Base-by-base conservation (phyloP, 1,140 invertebrate species). In the Zaprionus ornatus region DNA sequence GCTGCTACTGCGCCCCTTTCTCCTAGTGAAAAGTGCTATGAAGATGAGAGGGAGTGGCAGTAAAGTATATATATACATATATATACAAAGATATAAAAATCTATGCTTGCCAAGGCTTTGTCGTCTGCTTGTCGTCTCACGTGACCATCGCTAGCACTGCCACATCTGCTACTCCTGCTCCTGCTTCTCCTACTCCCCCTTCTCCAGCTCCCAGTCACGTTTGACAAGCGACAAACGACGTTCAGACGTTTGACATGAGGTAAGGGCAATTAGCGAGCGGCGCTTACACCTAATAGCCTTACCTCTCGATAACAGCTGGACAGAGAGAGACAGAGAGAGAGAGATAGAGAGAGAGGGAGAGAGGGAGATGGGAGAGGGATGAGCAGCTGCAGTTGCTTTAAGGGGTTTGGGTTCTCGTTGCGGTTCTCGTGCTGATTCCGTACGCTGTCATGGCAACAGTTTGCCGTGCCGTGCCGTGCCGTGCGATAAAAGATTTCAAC, bases 401-500 rank as follows among this genome's bases (percentile, higher is more conserved):
- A 17, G 45, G 45, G 37, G 50, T 10, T 57, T 23, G 9, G 27
- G 29, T 10, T 57, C 54, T 21, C 15, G 55, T 65, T 65, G 63
- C 64, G 64, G 56, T 54, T 69, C 50, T 57, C 17, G 67, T 54
- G 21, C 48, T 50, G 64, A 68, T 62, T 52, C 66, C 17, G 21
- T 42, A 54, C 62, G 79, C 61, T 86, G 83, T 81, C 84, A 88
- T 80, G 84, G 77, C 84, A 80, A 87, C 80, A 75, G 80, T 80
- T 87, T 82, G 76, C 68, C 73, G 45, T 42, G 40, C 17, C 45
- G 70, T 82, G 76, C 68, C 73, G 45, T 42, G 40, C 17, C 45
- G 70, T 77, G 73, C 84, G 80, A 87, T 87, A 88, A 81, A 84
- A 84, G 80, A 87, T 87, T 87, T 87, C 84, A 88, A 88, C 84